A percentile compares a stretch with the other conserved stretches of the same genome.
These are phyloP conservation scores for Heterochromis multidens DNA, from an alignment of 2,113 vertebrate genomes.

Conservation along the genomic window DNA sequence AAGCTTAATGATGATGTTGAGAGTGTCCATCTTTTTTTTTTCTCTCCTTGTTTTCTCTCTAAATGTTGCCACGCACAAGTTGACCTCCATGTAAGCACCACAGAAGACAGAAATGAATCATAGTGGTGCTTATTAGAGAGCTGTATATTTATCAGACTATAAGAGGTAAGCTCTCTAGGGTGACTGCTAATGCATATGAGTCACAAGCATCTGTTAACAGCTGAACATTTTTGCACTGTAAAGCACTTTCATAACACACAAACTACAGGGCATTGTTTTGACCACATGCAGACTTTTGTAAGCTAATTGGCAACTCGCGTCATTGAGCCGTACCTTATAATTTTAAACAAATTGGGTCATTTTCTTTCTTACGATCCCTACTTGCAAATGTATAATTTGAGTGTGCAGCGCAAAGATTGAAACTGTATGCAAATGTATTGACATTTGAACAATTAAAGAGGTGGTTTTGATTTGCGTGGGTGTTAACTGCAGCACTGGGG, in stretches of 20 bases:
- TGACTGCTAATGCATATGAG: constrained; percentile 46
- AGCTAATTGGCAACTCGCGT: constrained; percentile 57
- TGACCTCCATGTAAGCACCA: constrained; percentile 44
- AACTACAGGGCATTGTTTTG: constrained; percentile 41
- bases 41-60: constrained; percentile 4
- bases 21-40: constrained; percentile 2
- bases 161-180: constrained; percentile 55
- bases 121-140: constrained; percentile 51
- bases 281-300: constrained; percentile 50
- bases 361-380: constrained; percentile 28
- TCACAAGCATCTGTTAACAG: constrained; percentile 40
- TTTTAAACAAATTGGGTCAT: constrained; percentile 62
- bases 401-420: constrained; percentile 5
- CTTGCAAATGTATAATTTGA: constrained; percentile 46
- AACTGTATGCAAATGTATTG: constrained; percentile 60
- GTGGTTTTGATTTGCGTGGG: constrained; percentile 52
- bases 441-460: constrained; percentile 61
- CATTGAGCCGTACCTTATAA: constrained; percentile 25
- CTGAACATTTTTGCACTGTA: constrained; percentile 48
- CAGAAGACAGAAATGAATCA: constrained; percentile 54
- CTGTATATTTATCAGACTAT: constrained; percentile 57
- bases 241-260: constrained; percentile 40
- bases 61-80: constrained; percentile 41
- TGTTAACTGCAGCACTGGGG: constrained; percentile 35
- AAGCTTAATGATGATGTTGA: constrained; percentile 5